phyloP scores from a whole-genome alignment of 2,113 vertebrate species.

The Haemorhous mexicanus region DNA sequence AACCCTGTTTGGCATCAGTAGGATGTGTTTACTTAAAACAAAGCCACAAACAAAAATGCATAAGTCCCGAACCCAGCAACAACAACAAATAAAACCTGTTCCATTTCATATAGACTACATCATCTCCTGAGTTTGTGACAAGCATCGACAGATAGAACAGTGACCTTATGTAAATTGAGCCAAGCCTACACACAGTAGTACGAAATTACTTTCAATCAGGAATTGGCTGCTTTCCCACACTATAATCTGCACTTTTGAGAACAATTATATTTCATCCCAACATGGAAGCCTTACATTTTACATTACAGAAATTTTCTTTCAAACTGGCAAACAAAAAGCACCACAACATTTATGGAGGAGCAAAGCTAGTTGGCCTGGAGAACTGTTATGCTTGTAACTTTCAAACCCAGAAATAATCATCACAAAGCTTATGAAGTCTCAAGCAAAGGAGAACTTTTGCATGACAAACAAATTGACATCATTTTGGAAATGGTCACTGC shows the following conservation, averaged over 20 bases:
- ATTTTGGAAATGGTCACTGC: not conserved
- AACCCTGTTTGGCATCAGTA: not conserved
- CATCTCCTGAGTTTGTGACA: not conserved
- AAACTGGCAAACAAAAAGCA: not conserved
- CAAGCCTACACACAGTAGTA: not conserved
- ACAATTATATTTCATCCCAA: not conserved
- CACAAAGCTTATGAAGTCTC: not conserved
- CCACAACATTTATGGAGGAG: not conserved
- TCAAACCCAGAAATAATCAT: not conserved
- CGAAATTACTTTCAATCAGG: not conserved
- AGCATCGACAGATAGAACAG: not conserved
- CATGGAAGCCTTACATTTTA: not conserved
- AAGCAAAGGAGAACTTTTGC: not conserved
- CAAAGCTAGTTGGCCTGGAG: not conserved
- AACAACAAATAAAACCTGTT: slow-evolving; percentile 18
- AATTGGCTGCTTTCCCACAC: not conserved
- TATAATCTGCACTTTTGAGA: not conserved
- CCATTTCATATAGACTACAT: not conserved
- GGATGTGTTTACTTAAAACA: not conserved
- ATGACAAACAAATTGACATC: not conserved
- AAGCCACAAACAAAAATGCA: not conserved
- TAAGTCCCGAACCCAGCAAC: not conserved
- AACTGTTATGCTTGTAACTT: not conserved
- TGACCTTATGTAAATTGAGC: not conserved
- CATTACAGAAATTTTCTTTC: not conserved